Conservation (phyloP, 2,797 vertebrate species). For the Lemur catta region DNA sequence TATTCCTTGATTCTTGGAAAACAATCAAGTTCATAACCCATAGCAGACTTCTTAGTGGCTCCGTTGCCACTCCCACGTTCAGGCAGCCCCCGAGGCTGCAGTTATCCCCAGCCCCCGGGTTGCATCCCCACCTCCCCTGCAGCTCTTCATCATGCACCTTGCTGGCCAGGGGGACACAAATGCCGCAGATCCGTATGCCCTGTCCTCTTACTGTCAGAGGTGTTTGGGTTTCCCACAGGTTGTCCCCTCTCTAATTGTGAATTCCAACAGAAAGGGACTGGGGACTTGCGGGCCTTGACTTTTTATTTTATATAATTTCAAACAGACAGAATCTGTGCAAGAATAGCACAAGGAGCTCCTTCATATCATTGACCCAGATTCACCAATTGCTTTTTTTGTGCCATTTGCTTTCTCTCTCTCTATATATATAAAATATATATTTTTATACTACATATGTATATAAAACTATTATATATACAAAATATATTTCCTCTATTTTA, state of each 20-base stretch:
- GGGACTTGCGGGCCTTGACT: neutral
- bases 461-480: neutral
- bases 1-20: neutral
- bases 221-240: neutral
- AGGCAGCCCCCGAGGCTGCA: too few relatives aligned
- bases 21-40: neutral
- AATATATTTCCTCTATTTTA: neutral
- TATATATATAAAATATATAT: neutral
- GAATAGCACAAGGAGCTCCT: neutral
- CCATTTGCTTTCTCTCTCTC: neutral
- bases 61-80: neutral
- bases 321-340: neutral
- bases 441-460: neutral
- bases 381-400: neutral
- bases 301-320: slow-evolving; percentile 41
- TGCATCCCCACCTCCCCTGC: neutral
- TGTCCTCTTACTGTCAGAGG: neutral
- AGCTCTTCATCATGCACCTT: neutral
- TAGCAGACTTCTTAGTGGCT: neutral
- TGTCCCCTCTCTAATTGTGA: neutral
- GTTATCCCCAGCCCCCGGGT: neutral
- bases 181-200: too few relatives aligned
- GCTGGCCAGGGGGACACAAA: neutral
- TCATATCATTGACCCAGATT: slow-evolving; percentile 13
- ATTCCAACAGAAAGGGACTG: neutral